Evolutionary conservation across 2,797 vertebrate species (phyloP), one percentile per base, ranked within the genome.

Genomic region (Hyperoplus lanceolatus): DNA sequence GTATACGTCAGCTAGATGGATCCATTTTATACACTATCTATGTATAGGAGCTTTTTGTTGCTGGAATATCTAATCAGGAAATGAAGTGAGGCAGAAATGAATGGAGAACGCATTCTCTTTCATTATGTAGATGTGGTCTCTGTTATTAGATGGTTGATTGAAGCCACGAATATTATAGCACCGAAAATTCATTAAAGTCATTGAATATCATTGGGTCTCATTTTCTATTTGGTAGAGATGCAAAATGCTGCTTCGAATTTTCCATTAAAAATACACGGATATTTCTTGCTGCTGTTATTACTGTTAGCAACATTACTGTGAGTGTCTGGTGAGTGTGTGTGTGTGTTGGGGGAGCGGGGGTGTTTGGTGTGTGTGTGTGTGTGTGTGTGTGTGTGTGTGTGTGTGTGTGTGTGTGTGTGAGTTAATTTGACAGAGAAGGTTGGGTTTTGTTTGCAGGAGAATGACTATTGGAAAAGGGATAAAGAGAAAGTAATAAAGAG

Each of bases 101-200:
- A 59, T 2, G 61, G 29, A 45, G 66, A 50, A 18, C 6, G 29
- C 54, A 16, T 21, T 51, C 36, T n/a, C 18, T 58, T 49, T 62
- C 71, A 64, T 80, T 29, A 29, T 5, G 72, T 10, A 43, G 62
- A 75, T 68, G 70, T 43, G 75, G 13, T 57, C 68, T 21, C 68
- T 21, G 66, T 64, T 59, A 78, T 83, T 60, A 77, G 66, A 55
- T 29, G 74, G 46, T 38, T 61, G 77, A 79, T 48, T 75, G 84
- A 81, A 62, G 29, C 39, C 64, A 1, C 66, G 72, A 81, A 84
- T 76, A 78, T 77, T 57, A 62, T 48, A 74, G 54, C 15, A 2
- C 74, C 65, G 48, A 57, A 69, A 57, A 41, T 15, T 80, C 80
- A 86, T 83, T 71, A 71, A 69, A 65, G 42, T 46, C 65, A 29